Percentiles rank a stretch among this genome's conserved stretches.
phyloP scores from a whole-genome alignment of 2,888 invertebrate genomes.

The Mythimna impura region DNA sequence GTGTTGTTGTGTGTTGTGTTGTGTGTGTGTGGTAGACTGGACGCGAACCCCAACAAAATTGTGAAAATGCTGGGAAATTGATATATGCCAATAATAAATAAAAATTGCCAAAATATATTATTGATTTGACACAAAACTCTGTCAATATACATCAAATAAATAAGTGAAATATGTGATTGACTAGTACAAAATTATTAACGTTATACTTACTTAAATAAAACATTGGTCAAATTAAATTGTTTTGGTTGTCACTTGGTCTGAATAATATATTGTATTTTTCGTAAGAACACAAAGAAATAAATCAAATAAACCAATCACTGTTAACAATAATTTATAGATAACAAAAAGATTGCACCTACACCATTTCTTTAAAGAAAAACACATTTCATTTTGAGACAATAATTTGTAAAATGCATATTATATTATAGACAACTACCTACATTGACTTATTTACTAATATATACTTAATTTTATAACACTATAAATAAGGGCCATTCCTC shows the following conservation, averaged over 20 bases:
- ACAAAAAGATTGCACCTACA: slow-evolving; percentile 38
- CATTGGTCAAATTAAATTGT: background rate
- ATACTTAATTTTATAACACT: background rate
- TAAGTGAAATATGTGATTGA: slow-evolving; percentile 21
- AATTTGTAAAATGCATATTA: slow-evolving; percentile 38
- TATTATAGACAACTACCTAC: slow-evolving; percentile 16
- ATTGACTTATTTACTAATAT: slow-evolving; percentile 23
- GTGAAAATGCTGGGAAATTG: no score
- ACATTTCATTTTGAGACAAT: slow-evolving; percentile 13
- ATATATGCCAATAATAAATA: background rate
- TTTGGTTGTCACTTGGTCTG: background rate
- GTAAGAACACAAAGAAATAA: slow-evolving; percentile 1
- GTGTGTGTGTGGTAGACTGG: no score
- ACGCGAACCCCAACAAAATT: no score
- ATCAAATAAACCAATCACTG: slow-evolving; percentile 9
- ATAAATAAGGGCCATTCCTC: background rate
- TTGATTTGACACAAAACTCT: background rate
- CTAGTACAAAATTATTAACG: slow-evolving; percentile 33
- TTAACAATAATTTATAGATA: background rate
- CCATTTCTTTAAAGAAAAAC: slow-evolving; percentile 27
- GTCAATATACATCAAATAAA: background rate
- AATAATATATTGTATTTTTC: slow-evolving; percentile 1
- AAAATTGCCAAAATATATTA: slow-evolving; percentile 10
- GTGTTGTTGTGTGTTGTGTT: no score
- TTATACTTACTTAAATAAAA: background rate